These are phyloP conservation scores for Atractosteus spatula DNA, from an alignment of 2,113 vertebrate species.

Conservation along the genomic window DNA sequence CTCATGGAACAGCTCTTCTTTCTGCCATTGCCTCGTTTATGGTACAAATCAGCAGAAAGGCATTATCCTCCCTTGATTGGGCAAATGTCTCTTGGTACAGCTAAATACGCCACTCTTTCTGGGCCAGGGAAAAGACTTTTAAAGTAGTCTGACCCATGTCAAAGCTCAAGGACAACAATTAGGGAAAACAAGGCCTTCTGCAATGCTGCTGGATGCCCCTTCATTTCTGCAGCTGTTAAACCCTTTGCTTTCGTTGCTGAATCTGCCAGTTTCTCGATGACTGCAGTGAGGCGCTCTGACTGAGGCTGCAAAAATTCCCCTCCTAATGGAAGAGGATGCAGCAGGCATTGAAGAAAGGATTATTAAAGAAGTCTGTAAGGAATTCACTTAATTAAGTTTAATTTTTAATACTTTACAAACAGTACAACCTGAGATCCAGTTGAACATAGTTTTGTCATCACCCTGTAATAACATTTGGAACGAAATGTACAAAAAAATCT, in stretches of 20 bases:
- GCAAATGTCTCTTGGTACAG: constrained; percentile 46
- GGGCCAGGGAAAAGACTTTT: constrained; percentile 49
- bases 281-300: not conserved
- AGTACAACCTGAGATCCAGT: constrained; percentile 9
- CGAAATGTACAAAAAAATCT: not conserved
- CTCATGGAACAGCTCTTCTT: constrained; percentile 49
- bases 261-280: not conserved
- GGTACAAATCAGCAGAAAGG: constrained; percentile 44
- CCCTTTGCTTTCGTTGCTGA: not conserved
- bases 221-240: not conserved
- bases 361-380: not conserved
- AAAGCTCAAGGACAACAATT: constrained; percentile 61
- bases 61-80: constrained; percentile 39
- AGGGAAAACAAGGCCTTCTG: constrained; percentile 27
- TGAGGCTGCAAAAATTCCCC: not conserved
- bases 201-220: not conserved
- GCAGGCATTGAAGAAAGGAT: not conserved
- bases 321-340: not conserved
- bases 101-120: constrained; percentile 32
- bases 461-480: not conserved
- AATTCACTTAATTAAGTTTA: constrained; percentile 6
- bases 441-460: not conserved
- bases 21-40: constrained; percentile 40
- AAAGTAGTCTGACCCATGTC: constrained; percentile 44
- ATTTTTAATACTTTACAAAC: constrained; percentile 5